Conservation (phyloP, 2,888 invertebrate genomes). For the Drosophila pullipes region DNA sequence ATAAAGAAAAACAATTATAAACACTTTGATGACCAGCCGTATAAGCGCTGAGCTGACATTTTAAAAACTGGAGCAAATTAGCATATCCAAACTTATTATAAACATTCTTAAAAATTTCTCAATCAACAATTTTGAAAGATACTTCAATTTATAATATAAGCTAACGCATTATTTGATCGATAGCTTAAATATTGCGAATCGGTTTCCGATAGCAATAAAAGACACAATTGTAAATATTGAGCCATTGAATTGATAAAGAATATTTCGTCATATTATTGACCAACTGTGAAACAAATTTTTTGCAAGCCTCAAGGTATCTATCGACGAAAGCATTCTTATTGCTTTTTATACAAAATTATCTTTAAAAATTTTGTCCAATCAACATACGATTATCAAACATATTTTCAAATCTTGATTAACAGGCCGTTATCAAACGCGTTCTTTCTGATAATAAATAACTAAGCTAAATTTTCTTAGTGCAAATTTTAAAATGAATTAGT, state of each 20-base stretch:
- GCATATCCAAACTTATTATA: background rate
- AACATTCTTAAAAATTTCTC: no score
- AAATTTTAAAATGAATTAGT: slow-evolving; percentile 32
- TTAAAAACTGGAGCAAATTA: background rate
- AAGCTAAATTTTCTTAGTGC: slow-evolving; percentile 8
- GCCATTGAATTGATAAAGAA: background rate
- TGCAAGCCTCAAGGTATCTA: background rate
- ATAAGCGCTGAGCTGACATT: background rate
- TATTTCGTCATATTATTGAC: background rate
- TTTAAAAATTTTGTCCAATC: background rate
- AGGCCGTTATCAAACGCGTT: background rate
- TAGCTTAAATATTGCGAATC: background rate
- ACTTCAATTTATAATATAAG: background rate
- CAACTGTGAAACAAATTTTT: background rate
- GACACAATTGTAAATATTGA: no score
- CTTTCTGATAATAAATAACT: slow-evolving; percentile 18
- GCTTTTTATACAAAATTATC: background rate
- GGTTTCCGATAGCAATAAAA: background rate
- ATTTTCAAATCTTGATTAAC: background rate
- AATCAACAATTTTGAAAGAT: background rate
- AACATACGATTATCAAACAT: background rate
- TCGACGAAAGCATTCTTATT: background rate
- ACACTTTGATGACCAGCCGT: background rate
- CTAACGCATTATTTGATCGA: background rate
- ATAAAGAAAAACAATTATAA: background rate